Evolutionary conservation across 2,888 invertebrate species (phyloP), one percentile per base, ranked within the genome.

Genomic region (Caenorhabditis macrosperma): DNA sequence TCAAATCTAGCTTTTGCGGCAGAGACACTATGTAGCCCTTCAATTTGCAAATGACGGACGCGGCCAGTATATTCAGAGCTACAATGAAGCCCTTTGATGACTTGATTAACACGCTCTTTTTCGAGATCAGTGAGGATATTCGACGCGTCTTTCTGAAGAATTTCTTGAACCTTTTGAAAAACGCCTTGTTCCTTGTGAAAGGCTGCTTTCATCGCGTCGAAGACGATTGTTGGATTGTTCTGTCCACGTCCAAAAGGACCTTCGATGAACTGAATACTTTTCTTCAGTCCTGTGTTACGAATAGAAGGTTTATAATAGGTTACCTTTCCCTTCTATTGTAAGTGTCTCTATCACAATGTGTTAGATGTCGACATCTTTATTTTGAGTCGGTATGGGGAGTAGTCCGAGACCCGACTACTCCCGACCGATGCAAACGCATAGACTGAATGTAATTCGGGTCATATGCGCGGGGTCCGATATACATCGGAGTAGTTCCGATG

Each of bases 181-280:
- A 84, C 55, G 4, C 54, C 9, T 33, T 79, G 69, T 1, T 54
- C 30, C 20, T 63, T 67, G 66, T 85, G 85, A 66, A 85, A 85
- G 1, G 82, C 83, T 2, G 81, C 60, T 67, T 83, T 84, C 79
- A 81, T 85, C 0, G 64, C 46, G 46, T 85, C 85, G 26, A 82
- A 57, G 7, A 83, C 71, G 12, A 85, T 7, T 1, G 71, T 63
- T 4, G 82, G 72, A 24, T 79, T 78, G 50, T 66, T 67, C 22
- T 76, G 26, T 17, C 71, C 71, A 12, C 79, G 59, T 33, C 78
- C 81, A 5, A 24, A 17, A 6, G 81, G 83, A 20, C 83, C 83
- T 41, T 83, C 85, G 48, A 83, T 68, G 59, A 72, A 69, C 15
- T 76, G 63, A 3, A 81, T 46, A 5, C 59, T 38, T 61, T 85